Evolutionary conservation across 1,140 invertebrate species (phyloP).

Genomic region (Panagrolaimus sp.): DNA sequence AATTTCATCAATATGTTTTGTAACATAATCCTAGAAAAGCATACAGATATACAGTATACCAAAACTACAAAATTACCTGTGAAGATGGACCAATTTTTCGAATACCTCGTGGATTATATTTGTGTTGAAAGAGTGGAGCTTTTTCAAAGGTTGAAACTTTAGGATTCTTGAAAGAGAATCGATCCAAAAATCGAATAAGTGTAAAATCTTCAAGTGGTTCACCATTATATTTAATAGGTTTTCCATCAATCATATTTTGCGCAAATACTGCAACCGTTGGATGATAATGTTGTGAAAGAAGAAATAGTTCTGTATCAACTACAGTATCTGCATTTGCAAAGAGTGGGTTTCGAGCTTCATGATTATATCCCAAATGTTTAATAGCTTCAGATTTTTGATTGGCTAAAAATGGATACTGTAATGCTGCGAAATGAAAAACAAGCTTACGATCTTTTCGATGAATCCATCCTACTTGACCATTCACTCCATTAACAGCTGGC

Average conservation of each 20-base stretch:
- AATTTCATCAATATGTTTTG: conserved; percentile 67
- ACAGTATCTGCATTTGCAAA: conserved; percentile 70
- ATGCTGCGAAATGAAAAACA: too few species aligned
- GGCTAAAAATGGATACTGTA: too few species aligned
- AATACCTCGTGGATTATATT: conserved; percentile 28
- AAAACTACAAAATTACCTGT: conserved; percentile 36
- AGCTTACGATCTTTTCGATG: too few species aligned
- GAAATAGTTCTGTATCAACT: conserved; percentile 69
- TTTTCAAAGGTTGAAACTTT: conserved; percentile 62
- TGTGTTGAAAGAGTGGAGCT: conserved; percentile 12
- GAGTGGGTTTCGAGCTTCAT: conserved; percentile 73
- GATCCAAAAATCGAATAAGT: conserved; percentile 78
- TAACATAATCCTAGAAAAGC: conserved; percentile 64
- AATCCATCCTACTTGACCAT: too few species aligned
- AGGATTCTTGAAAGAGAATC: conserved; percentile 92
- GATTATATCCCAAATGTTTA: conserved; percentile 65
- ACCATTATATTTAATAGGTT: conserved; percentile 71
- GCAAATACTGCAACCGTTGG: conserved; percentile 84
- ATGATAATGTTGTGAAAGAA: conserved; percentile 74
- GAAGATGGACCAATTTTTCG: conserved; percentile 22
- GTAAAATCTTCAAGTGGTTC: conserved; percentile 88
- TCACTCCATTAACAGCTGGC: too few species aligned
- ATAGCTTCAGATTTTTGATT: too few species aligned
- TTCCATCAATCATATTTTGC: conserved; percentile 70
- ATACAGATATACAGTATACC: not conserved